Evolutionary conservation across 2,113 vertebrate species (phyloP).

Genomic region (Sinocyclocheilus grahami): DNA sequence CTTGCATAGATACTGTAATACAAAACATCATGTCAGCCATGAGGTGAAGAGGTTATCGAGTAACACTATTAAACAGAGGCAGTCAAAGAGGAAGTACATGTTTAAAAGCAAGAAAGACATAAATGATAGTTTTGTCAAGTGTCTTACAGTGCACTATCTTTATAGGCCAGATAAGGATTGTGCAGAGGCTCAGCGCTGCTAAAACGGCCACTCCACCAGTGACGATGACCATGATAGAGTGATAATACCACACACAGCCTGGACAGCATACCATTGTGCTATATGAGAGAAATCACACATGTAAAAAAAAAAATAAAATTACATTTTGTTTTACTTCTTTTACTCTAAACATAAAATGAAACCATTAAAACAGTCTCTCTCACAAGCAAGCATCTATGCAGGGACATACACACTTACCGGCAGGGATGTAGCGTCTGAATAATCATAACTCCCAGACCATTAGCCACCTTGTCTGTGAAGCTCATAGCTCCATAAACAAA

Average conservation of each 20-base stretch:
- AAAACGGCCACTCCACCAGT: conserved; percentile 81
- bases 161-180: conserved; percentile 90
- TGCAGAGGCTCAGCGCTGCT: conserved; percentile 75
- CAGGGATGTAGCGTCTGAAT: conserved; percentile 90
- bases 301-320: neutral
- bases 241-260: conserved; percentile 83
- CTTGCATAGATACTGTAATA: conserved; percentile 42
- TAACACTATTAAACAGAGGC: neutral
- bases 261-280: conserved; percentile 82
- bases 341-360: neutral
- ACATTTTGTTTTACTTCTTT: neutral
- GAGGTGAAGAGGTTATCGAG: neutral
- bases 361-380: neutral
- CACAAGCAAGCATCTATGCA: neutral
- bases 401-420: conserved; percentile 77
- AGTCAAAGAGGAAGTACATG: neutral
- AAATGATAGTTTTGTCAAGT: neutral
- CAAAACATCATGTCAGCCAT: conserved; percentile 17
- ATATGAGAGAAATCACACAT: conserved; percentile 9
- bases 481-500: conserved; percentile 97
- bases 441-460: conserved; percentile 86
- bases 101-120: neutral
- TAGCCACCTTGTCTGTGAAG: conserved; percentile 93
- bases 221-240: conserved; percentile 85
- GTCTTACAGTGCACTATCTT: conserved; percentile 81